Percentiles rank a stretch among this genome's conserved stretches.
Conservation (phyloP, 2,888 invertebrate species). For the Heteropelma amictum region DNA sequence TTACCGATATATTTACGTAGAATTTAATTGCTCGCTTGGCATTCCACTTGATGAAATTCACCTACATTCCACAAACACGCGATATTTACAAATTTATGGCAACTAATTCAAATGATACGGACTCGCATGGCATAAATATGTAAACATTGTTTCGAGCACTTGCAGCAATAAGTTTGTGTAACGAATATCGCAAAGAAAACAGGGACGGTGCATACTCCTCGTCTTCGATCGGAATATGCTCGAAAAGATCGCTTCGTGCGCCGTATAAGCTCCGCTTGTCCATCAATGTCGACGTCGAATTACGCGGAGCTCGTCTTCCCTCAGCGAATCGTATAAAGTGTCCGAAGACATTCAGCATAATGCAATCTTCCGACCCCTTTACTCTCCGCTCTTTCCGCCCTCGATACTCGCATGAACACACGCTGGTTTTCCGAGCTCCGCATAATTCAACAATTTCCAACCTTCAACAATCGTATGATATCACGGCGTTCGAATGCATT, state of each 20-base stretch:
- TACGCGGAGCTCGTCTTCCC: constrained; percentile 60
- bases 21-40: no score
- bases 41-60: no score
- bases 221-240: constrained; percentile 36
- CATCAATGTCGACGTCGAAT: constrained; percentile 75
- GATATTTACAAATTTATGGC: constrained; percentile 76
- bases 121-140: constrained; percentile 77
- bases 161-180: no score
- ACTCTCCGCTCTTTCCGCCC: not conserved
- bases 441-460: constrained; percentile 53
- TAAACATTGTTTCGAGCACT: constrained; percentile 71
- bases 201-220: constrained; percentile 48
- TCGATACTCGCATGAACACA: constrained; percentile 67
- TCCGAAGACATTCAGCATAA: constrained; percentile 45
- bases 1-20: no score
- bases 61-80: constrained; percentile 12
- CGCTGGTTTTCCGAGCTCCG: constrained; percentile 47
- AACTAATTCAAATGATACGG: constrained; percentile 77
- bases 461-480: constrained; percentile 18
- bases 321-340: constrained; percentile 69
- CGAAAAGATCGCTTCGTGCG: constrained; percentile 10
- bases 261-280: constrained; percentile 77
- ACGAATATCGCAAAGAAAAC: constrained; percentile 42
- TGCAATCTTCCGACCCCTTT: not conserved
- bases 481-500: not conserved